Base-by-base conservation (phyloP, 2,888 invertebrate species). In the Mythimna albipuncta region DNA sequence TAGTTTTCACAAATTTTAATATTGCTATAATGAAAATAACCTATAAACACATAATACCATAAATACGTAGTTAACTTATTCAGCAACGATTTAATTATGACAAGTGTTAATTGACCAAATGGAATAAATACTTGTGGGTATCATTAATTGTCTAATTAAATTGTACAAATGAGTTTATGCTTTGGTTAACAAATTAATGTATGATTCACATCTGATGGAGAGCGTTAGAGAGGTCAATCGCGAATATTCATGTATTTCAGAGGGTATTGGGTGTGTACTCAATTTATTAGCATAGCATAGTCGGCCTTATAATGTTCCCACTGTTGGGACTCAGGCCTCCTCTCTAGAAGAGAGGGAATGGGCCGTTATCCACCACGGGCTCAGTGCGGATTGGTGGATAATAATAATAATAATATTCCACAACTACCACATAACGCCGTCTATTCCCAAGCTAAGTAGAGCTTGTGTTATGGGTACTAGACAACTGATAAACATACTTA, bases 51-150 rank as follows among this genome's bases (percentile, higher is more conserved):
- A 11, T 41, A 41, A 2, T 41, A 41, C 13, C 13, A 44, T 44
- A 44, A 44, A 44, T 13, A 19, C 7, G 19, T 3, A 35, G 19
- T 19, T 3, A 58, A 35, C 50, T 71, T 26, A 35, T 59, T 71
- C 58, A 21, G 7, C 5, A 52, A 19, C 13, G 32, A 52, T 26
- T 35, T 35, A n/a, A 59, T 59, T 44, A 11, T 73, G 54, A 26
- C 16, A 47, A 55, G 54, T 62, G 54, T 38, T 63, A 55, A 63
- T 74, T 73, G 11, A 38, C 7, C 21, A 54, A 61, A 44, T 73
- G 73, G 52, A 62, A 61, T 72, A 47, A 19, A 32, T 35, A 44
- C 21, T 52, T 19, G 41, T 21, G 41, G 41, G 13, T 72, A 19
- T 52, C 32, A 72, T 41, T 58, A 26, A 72, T 41, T 50, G 11